phyloP scores from a whole-genome alignment of 2,888 invertebrate genomes.

The Cabera pusaria region DNA sequence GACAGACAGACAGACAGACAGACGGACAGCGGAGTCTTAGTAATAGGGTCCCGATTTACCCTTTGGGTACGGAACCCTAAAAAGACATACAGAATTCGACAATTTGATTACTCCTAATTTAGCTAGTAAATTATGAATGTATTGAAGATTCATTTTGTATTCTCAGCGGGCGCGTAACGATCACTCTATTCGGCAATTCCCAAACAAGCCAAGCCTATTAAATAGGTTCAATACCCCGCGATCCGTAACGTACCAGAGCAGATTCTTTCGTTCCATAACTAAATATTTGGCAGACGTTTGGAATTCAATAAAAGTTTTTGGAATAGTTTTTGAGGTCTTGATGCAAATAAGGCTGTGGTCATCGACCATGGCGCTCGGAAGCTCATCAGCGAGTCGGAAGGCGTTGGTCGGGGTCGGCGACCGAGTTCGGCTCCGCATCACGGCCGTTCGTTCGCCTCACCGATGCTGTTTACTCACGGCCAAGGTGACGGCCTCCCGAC shows the following conservation, averaged over 20 bases:
- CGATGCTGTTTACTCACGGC: conserved; percentile 54
- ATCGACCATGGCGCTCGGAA: conserved; percentile 48
- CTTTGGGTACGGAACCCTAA: no score
- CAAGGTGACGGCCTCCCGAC: conserved; percentile 68
- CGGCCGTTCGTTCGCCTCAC: conserved; percentile 62
- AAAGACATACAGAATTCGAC: no score
- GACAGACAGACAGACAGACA: no score
- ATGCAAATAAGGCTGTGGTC: conserved; percentile 39
- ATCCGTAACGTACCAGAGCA: conserved; percentile 2
- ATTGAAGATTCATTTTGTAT: conserved; percentile 19
- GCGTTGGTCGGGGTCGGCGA: conserved; percentile 64
- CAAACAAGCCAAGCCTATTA: conserved; percentile 20
- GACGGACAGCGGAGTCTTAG: no score
- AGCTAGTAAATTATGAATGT: no score
- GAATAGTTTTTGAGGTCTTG: conserved; percentile 18
- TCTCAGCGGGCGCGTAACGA: conserved; percentile 17
- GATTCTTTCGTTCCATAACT: conserved; percentile 9
- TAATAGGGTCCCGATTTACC: no score
- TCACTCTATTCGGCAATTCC: conserved; percentile 19
- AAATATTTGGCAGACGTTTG: conserved; percentile 22
- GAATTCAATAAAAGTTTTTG: conserved; percentile 9
- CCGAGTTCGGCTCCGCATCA: conserved; percentile 60
- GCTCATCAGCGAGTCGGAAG: conserved; percentile 60
- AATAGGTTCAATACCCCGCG: conserved; percentile 18
- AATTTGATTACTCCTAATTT: no score